Percentiles rank a stretch among this genome's conserved stretches.
These are phyloP conservation scores for Cantharis rufa DNA, from an alignment of 2,888 invertebrate species.

Conservation along the genomic window DNA sequence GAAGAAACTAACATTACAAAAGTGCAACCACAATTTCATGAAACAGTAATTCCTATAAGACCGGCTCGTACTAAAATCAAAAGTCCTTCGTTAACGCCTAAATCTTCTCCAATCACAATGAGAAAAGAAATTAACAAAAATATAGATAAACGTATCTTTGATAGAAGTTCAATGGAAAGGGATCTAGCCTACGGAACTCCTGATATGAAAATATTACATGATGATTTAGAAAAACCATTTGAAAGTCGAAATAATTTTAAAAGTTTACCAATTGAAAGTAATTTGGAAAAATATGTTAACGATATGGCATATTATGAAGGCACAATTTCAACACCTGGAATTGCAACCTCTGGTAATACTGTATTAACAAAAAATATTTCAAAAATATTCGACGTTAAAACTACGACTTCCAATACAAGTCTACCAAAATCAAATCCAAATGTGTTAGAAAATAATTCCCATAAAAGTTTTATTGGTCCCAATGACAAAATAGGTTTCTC, in stretches of 20 bases:
- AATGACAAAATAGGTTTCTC: neutral
- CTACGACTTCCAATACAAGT: neutral
- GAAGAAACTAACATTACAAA: neutral
- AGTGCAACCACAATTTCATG: constrained; percentile 27
- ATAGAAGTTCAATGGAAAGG: constrained; percentile 57
- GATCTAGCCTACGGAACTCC: constrained; percentile 61
- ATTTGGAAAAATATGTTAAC: neutral
- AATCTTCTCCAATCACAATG: constrained; percentile 45
- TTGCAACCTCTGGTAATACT: neutral
- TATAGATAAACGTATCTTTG: constrained; percentile 53
- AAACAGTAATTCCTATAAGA: constrained; percentile 43
- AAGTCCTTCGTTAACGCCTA: constrained; percentile 53
- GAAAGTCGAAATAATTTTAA: too few relatives aligned
- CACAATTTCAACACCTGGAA: neutral
- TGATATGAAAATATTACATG: constrained; percentile 42
- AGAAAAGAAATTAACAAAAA: constrained; percentile 38
- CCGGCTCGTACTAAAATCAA: constrained; percentile 51
- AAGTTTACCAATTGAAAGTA: neutral
- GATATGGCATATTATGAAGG: neutral
- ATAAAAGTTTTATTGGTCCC: neutral
- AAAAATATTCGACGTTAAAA: neutral
- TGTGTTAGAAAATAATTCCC: neutral
- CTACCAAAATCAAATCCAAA: neutral
- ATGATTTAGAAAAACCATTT: neutral
- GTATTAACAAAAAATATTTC: neutral